Evolutionary conservation across 2,797 vertebrate species (phyloP).

Genomic region (Sebastes goodei): DNA sequence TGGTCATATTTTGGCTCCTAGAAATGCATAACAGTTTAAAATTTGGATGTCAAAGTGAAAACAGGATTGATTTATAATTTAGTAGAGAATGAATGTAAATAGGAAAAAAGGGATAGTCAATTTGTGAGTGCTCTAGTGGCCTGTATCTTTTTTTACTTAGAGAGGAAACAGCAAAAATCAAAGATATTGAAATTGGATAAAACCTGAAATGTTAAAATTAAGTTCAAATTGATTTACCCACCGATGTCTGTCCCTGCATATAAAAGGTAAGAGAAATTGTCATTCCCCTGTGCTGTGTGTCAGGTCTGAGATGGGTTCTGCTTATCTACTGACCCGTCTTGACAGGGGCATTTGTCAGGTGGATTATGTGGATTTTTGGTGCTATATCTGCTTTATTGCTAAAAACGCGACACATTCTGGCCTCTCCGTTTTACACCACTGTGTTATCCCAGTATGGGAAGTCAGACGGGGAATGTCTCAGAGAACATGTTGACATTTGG

Average conservation of each 20-base stretch:
- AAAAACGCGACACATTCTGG: conserved; percentile 55
- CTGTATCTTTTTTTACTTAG: neutral
- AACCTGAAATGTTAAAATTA: neutral
- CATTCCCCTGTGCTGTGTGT: conserved; percentile 6
- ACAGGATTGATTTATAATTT: neutral
- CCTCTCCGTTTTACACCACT: conserved; percentile 25
- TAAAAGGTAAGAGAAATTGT: neutral
- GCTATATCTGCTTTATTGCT: conserved; percentile 56
- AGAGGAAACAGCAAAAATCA: conserved; percentile 14
- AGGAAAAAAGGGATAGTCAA: neutral
- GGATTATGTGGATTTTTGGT: conserved; percentile 63
- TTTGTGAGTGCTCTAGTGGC: neutral
- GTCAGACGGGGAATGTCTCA: conserved; percentile 52
- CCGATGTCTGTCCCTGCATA: neutral
- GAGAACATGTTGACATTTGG: conserved; percentile 81
- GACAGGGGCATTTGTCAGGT: conserved; percentile 68
- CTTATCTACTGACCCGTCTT: conserved; percentile 65
- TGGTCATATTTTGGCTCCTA: neutral
- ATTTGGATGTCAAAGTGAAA: neutral
- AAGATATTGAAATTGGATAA: neutral
- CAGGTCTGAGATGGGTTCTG: conserved; percentile 39
- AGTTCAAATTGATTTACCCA: neutral
- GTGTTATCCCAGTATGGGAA: conserved; percentile 43
- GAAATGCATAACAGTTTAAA: neutral
- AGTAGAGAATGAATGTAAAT: neutral